Evolutionary conservation across 2,797 vertebrate species (phyloP).

Genomic region (Peromyscus melanophrys): DNA sequence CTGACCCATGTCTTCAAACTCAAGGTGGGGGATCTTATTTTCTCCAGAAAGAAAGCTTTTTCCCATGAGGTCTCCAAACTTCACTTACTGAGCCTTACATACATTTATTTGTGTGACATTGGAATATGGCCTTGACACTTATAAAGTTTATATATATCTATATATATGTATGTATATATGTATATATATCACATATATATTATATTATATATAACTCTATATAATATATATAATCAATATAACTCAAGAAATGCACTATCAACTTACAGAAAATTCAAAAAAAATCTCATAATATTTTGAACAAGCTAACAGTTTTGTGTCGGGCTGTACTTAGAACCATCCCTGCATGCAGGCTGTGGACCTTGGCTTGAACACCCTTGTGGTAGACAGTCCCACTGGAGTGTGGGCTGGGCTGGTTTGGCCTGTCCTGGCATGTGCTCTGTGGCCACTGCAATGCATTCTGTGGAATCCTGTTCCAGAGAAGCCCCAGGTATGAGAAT

Average conservation of each 20-base stretch:
- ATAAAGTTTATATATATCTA: not conserved
- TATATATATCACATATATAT: no score
- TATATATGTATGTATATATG: no score
- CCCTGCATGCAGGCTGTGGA: not conserved
- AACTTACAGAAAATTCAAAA: not conserved
- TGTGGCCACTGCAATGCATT: not conserved
- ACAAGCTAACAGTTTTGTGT: not conserved
- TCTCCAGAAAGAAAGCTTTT: not conserved
- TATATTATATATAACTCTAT: no score
- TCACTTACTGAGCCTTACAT: not conserved
- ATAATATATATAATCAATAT: no score
- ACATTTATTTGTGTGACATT: not conserved
- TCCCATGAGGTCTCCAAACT: not conserved
- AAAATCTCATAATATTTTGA: not conserved
- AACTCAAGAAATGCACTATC: not conserved
- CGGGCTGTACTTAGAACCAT: no score
- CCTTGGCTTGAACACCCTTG: not conserved
- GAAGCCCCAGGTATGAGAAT: not conserved
- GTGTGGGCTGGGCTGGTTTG: accelerated
- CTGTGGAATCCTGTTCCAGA: not conserved
- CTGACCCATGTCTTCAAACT: not conserved
- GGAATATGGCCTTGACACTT: not conserved
- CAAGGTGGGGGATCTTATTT: not conserved
- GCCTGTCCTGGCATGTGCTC: not conserved
- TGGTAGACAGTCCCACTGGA: not conserved